A percentile compares a stretch with the other conserved stretches of the same genome.
These are phyloP conservation scores for Microplitis deprimator DNA, from an alignment of 2,888 invertebrate species.

Conservation along the genomic window DNA sequence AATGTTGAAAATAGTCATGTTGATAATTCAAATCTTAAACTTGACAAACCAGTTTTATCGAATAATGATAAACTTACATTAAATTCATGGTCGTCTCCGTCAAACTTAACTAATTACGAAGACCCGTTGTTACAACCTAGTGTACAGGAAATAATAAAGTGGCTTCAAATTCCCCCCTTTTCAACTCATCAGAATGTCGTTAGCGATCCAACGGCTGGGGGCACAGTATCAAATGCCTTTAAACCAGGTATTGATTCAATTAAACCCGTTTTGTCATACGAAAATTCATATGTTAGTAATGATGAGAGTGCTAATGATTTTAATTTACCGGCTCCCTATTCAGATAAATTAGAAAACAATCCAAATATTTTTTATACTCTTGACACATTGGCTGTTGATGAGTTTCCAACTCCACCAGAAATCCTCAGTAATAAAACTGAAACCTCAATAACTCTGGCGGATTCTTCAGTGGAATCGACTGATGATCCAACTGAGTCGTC, in stretches of 20 bases:
- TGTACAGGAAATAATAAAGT: conserved; percentile 58
- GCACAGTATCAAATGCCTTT: conserved; percentile 48
- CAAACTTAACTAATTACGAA: conserved; percentile 38
- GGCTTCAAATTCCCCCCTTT: conserved; percentile 62
- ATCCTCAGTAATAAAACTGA: conserved; percentile 17
- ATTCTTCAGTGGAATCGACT: conserved; percentile 26
- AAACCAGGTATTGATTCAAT: conserved; percentile 56
- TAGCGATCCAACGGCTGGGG: conserved; percentile 39
- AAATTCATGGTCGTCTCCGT: not conserved
- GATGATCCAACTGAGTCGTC: conserved; percentile 41
- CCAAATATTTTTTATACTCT: not conserved
- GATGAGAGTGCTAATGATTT: conserved; percentile 40
- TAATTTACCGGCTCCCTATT: not conserved
- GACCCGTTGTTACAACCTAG: conserved; percentile 46
- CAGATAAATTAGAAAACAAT: not conserved
- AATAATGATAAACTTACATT: conserved; percentile 29
- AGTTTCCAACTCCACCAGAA: not conserved
- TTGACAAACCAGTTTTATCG: conserved; percentile 4
- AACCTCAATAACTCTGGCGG: conserved; percentile 17
- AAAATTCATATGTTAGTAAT: conserved; percentile 8
- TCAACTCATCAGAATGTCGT: conserved; percentile 44
- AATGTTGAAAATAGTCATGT: conserved; percentile 26
- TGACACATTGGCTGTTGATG: not conserved
- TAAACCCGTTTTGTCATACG: conserved; percentile 40
- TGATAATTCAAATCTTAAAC: not conserved